Evolutionary conservation across 2,888 invertebrate genomes (phyloP), one percentile per base, ranked within the genome.

Genomic region (Busseola fusca): DNA sequence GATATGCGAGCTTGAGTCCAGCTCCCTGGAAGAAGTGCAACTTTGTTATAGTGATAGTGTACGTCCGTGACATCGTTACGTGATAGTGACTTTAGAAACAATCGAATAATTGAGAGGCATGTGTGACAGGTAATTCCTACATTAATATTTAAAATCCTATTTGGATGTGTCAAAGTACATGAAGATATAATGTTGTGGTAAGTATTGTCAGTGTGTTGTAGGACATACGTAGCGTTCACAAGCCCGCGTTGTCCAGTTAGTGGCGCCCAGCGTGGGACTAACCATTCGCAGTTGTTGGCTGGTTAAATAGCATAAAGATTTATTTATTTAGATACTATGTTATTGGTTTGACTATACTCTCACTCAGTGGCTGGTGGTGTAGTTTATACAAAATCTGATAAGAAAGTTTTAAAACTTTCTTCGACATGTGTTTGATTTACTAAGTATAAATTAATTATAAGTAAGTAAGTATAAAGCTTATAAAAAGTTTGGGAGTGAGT

Each of bases 221-320:
- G 25, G 14, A 72, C 27, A 30, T 10, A 64, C 21, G 3, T 25
- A 30, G 40, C 6, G 2, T 18, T 34, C 21, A 50, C 21, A 37
- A 30, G 40, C 56, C 40, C 66, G 45, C 50, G 42, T 62, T 57
- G 56, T 57, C 3, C 12, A 9, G 14, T 58, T 48, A 60, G 52
- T 84, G 84, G 78, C 84, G 78, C 84, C 81, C 84, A 79, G 21
- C 76, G 64, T 75, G 84, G 81, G 78, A 52, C 82, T 27, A 16
- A 14, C 21, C 4, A 25, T 27, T 42, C 16, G 25, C 14, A 18
- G 16, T 50, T 63, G 52, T 37, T 27, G 16, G 16, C 7, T 7
- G 48, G 25, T 16, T 25, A 63, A 3, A 21, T 21, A 37, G 9
- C 10, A 45, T 21, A 60, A 12, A 27, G 12, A 16, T 64, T 48